Evolutionary conservation across 2,797 vertebrate genomes (phyloP), one percentile per base, ranked within the genome.

Genomic region (Austrolebias charrua): DNA sequence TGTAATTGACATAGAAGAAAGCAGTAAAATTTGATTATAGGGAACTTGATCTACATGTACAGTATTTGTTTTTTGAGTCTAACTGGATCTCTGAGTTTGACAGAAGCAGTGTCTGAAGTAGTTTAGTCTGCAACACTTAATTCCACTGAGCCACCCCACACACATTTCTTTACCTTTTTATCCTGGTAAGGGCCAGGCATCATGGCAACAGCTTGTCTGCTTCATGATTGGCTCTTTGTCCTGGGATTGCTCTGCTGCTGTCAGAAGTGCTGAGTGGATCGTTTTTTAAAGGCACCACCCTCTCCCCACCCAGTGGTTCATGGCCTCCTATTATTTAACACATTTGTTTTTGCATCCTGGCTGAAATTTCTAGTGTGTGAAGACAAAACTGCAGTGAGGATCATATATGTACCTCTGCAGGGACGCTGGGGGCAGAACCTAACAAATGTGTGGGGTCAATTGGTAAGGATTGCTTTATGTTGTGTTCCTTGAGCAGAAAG

Each of bases 211-310:
- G 79, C 63, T 47, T 35, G 43, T 1, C 49, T 51, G 65, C 40
- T 8, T 31, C 12, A 52, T 77, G 85, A 91, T 92, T 92, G 91
- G 92, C 76, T 73, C 66, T 15, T 43, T 40, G 62, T 18, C 11
- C 38, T 11, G 31, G 80, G 76, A 81, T 85, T 73, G 77, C 38
- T 45, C 77, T 86, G 75, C 75, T 51, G 74, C 82, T 75, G 84
- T 63, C 65, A 92, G 91, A 94, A 93, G 60, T 93, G 93, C 92
- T 94, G 93, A 93, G 90, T 92, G 86, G 88, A 89, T 89, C 86
- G 81, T 88, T 86, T 88, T 88, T 82, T 74, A 78, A 75, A 52
- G 56, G 8, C 62, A 46, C 51, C 43, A 19, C 52, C 51, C 50
- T 14, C 48, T 20, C 64, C 51, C 71, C 47, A 60, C 53, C 55